Percentiles rank a stretch among this genome's conserved stretches.
These are phyloP conservation scores for Microtus ochrogaster DNA, from an alignment of 2,113 vertebrate species.

Conservation along the genomic window DNA sequence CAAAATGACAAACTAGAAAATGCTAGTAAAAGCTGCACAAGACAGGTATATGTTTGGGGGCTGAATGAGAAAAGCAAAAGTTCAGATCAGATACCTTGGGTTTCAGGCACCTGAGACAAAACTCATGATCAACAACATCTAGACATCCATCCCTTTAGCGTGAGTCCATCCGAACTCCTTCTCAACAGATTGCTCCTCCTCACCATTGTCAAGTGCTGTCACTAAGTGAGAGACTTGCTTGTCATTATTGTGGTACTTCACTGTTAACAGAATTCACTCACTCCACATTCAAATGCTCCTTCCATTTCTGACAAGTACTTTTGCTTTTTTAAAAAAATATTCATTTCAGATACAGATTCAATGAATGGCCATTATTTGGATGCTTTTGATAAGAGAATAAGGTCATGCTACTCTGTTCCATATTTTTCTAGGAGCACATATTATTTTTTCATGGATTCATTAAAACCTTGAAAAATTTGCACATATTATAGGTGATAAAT, in stretches of 20 bases:
- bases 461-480: constrained; percentile 9
- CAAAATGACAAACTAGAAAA: not conserved
- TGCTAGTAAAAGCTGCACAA: not conserved
- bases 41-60: not conserved
- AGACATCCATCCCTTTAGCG: accelerated
- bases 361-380: not conserved
- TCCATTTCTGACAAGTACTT: not conserved
- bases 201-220: accelerated
- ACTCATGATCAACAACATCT: not conserved
- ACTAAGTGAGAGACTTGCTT: not conserved
- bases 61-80: no score
- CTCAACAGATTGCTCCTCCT: not conserved
- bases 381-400: not conserved
- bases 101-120: not conserved
- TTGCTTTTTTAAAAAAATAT: not conserved
- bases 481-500: not conserved
- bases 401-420: not conserved
- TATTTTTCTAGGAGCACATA: not conserved
- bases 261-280: not conserved
- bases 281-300: not conserved
- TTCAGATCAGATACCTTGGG: accelerated
- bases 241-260: not conserved
- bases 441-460: not conserved
- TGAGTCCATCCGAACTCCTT: not conserved
- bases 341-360: not conserved